Evolutionary conservation across 2,113 vertebrate genomes (phyloP).

Genomic region (Petromus typicus): DNA sequence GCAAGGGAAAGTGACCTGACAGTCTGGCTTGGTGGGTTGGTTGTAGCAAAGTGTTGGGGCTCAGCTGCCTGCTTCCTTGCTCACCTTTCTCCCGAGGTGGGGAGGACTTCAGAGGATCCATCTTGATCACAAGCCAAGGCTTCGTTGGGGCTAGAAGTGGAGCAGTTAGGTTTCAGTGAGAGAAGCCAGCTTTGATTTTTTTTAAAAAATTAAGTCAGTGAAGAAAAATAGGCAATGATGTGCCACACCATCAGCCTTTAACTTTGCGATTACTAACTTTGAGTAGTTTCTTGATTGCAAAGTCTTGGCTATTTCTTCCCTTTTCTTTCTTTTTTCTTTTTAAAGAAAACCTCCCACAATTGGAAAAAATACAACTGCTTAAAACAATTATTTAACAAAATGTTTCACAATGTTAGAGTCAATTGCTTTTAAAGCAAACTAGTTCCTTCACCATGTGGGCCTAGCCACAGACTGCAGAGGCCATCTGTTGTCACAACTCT

Average conservation of each 20-base stretch:
- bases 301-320: background rate
- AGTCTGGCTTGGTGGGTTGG: background rate
- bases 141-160: background rate
- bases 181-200: background rate
- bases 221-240: constrained; percentile 1
- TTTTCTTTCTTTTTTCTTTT: background rate
- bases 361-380: background rate
- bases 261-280: background rate
- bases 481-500: background rate
- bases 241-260: background rate
- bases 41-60: background rate
- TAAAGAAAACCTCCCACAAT: background rate
- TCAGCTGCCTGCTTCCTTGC: too few species aligned
- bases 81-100: background rate
- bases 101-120: background rate
- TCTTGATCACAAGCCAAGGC: background rate
- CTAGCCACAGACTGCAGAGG: background rate
- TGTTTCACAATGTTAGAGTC: constrained; percentile 22
- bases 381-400: constrained; percentile 9
- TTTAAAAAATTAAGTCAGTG: background rate
- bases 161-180: background rate
- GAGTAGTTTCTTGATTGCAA: background rate
- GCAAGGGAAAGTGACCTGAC: background rate
- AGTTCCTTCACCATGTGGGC: background rate
- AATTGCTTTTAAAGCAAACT: background rate